phyloP scores from a whole-genome alignment of 2,888 invertebrate species.

The Andrena dorsata region DNA sequence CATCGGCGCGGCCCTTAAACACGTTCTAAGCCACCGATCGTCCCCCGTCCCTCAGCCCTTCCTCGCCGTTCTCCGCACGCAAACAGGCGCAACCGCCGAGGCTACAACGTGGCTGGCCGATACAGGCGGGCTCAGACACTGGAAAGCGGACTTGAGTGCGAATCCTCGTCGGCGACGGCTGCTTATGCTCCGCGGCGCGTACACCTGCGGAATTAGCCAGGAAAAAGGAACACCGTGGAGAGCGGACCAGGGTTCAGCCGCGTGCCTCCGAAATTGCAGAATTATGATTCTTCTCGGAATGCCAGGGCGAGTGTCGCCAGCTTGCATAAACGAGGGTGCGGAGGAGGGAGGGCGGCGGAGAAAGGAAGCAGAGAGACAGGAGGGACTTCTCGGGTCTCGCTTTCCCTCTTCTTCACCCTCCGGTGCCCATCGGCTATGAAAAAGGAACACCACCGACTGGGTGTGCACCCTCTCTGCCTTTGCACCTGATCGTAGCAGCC shows the following conservation, averaged over 20 bases:
- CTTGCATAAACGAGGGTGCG: conserved; percentile 30
- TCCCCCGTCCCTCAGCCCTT: conserved; percentile 25
- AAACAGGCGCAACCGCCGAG: conserved; percentile 30
- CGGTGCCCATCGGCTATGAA: conserved; percentile 46
- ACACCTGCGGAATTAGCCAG: conserved; percentile 77
- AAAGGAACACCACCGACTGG: conserved; percentile 24
- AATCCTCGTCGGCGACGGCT: conserved; percentile 84
- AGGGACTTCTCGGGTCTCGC: conserved; percentile 1
- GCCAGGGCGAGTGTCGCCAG: conserved; percentile 64
- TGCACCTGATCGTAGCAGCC: conserved; percentile 68
- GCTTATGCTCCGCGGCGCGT: conserved; percentile 45
- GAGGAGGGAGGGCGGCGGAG: background rate
- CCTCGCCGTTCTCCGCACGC: conserved; percentile 34
- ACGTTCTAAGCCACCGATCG: conserved; percentile 58
- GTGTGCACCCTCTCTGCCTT: conserved; percentile 73
- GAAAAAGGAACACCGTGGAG: conserved; percentile 47
- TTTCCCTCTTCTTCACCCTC: conserved; percentile 26
- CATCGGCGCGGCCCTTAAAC: conserved; percentile 63
- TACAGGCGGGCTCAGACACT: background rate
- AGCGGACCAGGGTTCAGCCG: conserved; percentile 49
- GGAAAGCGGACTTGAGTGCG: conserved; percentile 75
- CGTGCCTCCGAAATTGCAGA: conserved; percentile 75
- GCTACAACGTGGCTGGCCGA: conserved; percentile 22
- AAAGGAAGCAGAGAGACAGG: conserved; percentile 1
- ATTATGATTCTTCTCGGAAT: conserved; percentile 76